Evolutionary conservation across 2,113 vertebrate species (phyloP).

Genomic region (Hippocampus abdominalis): DNA sequence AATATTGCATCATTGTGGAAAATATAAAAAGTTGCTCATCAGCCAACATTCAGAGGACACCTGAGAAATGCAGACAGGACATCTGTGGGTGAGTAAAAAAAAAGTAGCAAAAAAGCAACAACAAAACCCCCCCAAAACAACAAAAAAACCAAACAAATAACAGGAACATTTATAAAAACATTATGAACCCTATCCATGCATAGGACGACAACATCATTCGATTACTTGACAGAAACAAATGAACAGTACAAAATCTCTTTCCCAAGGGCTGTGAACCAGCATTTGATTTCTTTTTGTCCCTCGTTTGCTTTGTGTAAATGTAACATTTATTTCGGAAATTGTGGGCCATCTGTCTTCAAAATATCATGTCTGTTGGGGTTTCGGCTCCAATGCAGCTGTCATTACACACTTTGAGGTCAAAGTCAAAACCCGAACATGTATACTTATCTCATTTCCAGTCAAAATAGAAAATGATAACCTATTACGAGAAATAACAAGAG

Average conservation of each 20-base stretch:
- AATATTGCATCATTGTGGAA: constrained; percentile 50
- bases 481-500: neutral
- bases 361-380: neutral
- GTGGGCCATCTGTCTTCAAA: neutral
- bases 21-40: constrained; percentile 53
- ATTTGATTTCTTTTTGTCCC: neutral
- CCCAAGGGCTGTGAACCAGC: constrained; percentile 3
- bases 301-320: constrained; percentile 7
- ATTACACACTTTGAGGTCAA: neutral
- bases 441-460: neutral
- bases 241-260: constrained; percentile 16
- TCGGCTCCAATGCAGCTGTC: neutral
- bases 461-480: neutral
- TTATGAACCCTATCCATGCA: constrained; percentile 28
- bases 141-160: constrained; percentile 19
- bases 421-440: neutral
- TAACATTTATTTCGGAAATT: constrained; percentile 8
- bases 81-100: constrained; percentile 30
- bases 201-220: constrained; percentile 13
- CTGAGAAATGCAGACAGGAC: constrained; percentile 64
- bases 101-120: constrained; percentile 17
- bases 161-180: constrained; percentile 41
- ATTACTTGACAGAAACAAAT: neutral
- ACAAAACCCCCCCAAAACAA: constrained; percentile 3
- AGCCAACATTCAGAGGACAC: constrained; percentile 67